These are phyloP conservation scores for Heteropelma amictum DNA, from an alignment of 2,888 invertebrate species.

Conservation along the genomic window DNA sequence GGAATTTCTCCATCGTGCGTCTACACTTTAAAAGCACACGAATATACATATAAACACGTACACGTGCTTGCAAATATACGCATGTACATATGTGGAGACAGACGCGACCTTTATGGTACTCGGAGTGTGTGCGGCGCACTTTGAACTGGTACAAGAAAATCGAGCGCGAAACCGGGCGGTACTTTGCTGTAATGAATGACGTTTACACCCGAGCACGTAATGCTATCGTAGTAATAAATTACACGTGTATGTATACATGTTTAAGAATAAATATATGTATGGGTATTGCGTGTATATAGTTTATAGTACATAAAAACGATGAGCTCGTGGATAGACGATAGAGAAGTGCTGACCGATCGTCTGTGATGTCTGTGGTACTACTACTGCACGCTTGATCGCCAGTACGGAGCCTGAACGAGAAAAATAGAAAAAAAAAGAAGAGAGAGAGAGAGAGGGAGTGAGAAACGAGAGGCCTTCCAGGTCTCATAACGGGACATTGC, in stretches of 20 bases:
- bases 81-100: neutral
- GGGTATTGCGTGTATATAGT: too few relatives aligned
- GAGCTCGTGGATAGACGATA: slow-evolving; percentile 35
- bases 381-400: slow-evolving; percentile 52
- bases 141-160: slow-evolving; percentile 36
- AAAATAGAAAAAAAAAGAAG: neutral
- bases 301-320: slow-evolving; percentile 22
- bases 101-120: slow-evolving; percentile 15
- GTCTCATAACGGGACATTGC: slow-evolving; percentile 76
- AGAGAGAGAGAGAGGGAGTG: slow-evolving; percentile 18
- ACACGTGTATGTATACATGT: too few relatives aligned
- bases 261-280: neutral
- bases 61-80: too few relatives aligned
- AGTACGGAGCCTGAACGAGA: slow-evolving; percentile 34
- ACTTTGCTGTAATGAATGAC: slow-evolving; percentile 10
- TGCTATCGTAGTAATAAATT: slow-evolving; percentile 19
- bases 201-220: slow-evolving; percentile 5
- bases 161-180: slow-evolving; percentile 42
- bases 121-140: slow-evolving; percentile 19
- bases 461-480: slow-evolving; percentile 69
- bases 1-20: slow-evolving; percentile 50
- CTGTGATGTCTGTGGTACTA: slow-evolving; percentile 40
- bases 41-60: too few relatives aligned
- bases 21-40: slow-evolving; percentile 28
- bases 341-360: slow-evolving; percentile 56